A percentile compares a stretch with the other conserved stretches of the same genome.
Conservation (phyloP, 1,140 invertebrate genomes). For the Sycobia sp. region DNA sequence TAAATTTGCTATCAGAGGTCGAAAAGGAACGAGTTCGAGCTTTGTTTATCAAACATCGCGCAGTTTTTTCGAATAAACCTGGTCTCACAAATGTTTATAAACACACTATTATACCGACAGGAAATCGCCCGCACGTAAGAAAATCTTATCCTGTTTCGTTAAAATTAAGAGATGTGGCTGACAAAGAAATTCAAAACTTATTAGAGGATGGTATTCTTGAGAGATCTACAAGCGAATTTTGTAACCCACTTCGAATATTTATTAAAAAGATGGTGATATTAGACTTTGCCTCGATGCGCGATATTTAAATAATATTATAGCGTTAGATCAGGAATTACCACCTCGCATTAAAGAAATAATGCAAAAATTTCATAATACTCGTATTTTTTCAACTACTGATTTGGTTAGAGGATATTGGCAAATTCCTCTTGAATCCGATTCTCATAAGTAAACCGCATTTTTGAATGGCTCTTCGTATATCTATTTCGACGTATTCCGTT, state of each 20-base stretch:
- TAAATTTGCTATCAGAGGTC: too few species aligned
- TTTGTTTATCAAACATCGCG: too few species aligned
- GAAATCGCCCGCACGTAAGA: too few species aligned
- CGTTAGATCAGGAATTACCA: too few species aligned
- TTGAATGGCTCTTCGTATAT: conserved; percentile 36
- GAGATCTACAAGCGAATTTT: too few species aligned
- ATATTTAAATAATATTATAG: neutral
- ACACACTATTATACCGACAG: neutral
- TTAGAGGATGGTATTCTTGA: neutral
- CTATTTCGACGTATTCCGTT: conserved; percentile 20
- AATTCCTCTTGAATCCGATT: neutral
- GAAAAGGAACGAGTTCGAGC: too few species aligned
- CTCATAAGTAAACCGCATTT: conserved; percentile 40
- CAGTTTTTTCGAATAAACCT: neutral
- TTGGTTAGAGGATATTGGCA: neutral
- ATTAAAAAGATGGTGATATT: neutral
- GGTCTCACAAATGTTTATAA: neutral
- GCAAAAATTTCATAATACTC: too few species aligned
- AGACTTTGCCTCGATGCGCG: neutral
- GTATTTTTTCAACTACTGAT: neutral
- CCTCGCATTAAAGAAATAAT: neutral
- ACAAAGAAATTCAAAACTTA: neutral
- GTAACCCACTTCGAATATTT: neutral
- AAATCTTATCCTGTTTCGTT: neutral
- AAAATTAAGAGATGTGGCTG: neutral